A percentile compares a stretch with the other conserved stretches of the same genome.
Conservation (phyloP, 2,797 vertebrate species). For the Acropternis orthonyx region DNA sequence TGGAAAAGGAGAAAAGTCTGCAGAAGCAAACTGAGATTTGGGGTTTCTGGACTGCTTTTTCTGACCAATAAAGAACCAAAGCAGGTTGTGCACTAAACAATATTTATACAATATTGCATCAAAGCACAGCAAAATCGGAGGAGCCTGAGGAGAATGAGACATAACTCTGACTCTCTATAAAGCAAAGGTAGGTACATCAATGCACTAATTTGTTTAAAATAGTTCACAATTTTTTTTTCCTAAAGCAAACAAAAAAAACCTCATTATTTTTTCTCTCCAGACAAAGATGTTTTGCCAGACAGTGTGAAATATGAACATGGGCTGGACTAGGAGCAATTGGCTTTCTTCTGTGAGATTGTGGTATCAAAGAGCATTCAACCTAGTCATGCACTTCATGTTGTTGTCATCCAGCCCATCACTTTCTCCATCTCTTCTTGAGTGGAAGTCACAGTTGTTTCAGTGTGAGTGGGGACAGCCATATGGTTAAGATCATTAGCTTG, state of each 20-base stretch:
- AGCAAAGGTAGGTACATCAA: not conserved
- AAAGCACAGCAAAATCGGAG: not conserved
- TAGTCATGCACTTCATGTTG: not conserved
- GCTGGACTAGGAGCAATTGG: not conserved
- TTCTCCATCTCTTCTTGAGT: not conserved
- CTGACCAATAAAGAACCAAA: not conserved
- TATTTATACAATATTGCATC: not conserved
- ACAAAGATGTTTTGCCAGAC: not conserved
- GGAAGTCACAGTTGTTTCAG: not conserved
- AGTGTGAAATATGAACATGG: not conserved
- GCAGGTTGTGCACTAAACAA: not conserved
- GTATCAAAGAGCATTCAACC: not conserved
- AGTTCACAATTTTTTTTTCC: not conserved
- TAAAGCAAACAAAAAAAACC: rapidly evolving
- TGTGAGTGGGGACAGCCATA: not conserved
- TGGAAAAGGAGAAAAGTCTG: not conserved
- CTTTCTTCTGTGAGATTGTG: not conserved
- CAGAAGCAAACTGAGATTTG: not conserved
- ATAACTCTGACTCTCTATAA: not conserved
- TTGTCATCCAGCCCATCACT: not conserved
- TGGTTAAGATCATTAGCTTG: not conserved
- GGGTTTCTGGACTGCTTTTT: not conserved
- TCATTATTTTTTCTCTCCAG: not conserved
- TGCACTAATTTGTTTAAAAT: not conserved
- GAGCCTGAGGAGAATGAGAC: not conserved